Evolutionary conservation across 2,888 invertebrate species (phyloP), one percentile per base, ranked within the genome.

Genomic region (Lottia scabra): DNA sequence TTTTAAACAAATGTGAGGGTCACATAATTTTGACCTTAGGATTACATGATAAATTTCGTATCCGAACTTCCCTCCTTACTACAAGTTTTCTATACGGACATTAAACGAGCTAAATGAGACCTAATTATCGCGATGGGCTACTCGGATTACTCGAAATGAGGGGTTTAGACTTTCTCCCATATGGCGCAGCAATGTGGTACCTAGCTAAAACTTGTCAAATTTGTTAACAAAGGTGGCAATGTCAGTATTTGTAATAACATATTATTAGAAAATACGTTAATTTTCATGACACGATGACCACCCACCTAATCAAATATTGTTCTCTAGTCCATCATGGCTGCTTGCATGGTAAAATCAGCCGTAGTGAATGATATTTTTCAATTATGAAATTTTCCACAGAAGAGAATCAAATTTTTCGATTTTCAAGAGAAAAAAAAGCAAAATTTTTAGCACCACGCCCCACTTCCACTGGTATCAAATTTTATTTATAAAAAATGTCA

Each of bases 161-260:
- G 56, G 56, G 56, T 56, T 56, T 56, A 56, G 19, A 56, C 56
- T 56, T 56, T 56, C 56, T 56, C 56, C 56, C 56, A 56, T 56
- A 56, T 56, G 56, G 56, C 56, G 10, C 19, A 23, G 56, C 56
- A 56, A 56, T 56, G 56, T 56, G 56, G 56, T 56, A 23, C 19
- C 23, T 23, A 19, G 56, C 23, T 56, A 15, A 56, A 56, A 56
- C 56, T 23, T 56, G 56, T 56, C 56, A 56, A 56, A 56, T n/a
- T 56, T 56, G 56, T 56, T 56, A 56, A 56, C 19, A 19, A 56
- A 56, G 56, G 19, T 56, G 56, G 19, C 13, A 19, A 23, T 56
- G 56, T 56, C 56, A 56, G 19, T 56, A 23, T 23, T 23, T 56
- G 15, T 56, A 56, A 23, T 56, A 56, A 38, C 38, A 38, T 38